Percentiles rank a stretch among this genome's conserved stretches.
Conservation (phyloP, 2,888 invertebrate genomes). For the Syritta pipiens region DNA sequence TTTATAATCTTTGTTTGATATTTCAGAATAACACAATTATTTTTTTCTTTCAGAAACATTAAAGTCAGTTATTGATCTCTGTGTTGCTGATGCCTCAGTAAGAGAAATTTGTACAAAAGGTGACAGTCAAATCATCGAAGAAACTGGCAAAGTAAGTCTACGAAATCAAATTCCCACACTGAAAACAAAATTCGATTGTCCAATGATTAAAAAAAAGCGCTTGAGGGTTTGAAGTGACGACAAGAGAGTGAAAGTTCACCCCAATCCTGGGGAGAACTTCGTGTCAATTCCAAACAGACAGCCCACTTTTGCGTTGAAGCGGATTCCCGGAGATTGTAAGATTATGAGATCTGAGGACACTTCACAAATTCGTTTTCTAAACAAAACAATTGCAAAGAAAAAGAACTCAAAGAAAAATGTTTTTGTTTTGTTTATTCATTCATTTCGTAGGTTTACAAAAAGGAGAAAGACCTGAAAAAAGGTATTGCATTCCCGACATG, state of each 20-base stretch:
- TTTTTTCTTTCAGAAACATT: conserved; percentile 85
- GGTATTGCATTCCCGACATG: conserved; percentile 99
- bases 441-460: conserved; percentile 88
- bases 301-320: conserved; percentile 60
- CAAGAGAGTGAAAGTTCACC: conserved; percentile 50
- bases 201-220: conserved; percentile 78
- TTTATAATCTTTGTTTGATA: neutral
- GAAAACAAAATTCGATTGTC: conserved; percentile 57
- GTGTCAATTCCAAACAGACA: conserved; percentile 70
- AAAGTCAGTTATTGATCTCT: conserved; percentile 92
- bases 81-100: conserved; percentile 92
- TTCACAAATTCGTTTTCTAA: neutral
- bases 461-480: conserved; percentile 98
- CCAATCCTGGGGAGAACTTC: conserved; percentile 43
- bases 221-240: conserved; percentile 74
- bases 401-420: neutral
- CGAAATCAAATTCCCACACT: neutral
- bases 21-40: too few relatives aligned
- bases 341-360: conserved; percentile 80
- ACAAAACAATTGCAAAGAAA: neutral
- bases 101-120: conserved; percentile 95
- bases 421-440: neutral
- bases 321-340: conserved; percentile 77
- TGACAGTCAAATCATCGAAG: conserved; percentile 91
- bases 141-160: conserved; percentile 90